phyloP scores from a whole-genome alignment of 2,888 invertebrate species.

The Cinara cedri region DNA sequence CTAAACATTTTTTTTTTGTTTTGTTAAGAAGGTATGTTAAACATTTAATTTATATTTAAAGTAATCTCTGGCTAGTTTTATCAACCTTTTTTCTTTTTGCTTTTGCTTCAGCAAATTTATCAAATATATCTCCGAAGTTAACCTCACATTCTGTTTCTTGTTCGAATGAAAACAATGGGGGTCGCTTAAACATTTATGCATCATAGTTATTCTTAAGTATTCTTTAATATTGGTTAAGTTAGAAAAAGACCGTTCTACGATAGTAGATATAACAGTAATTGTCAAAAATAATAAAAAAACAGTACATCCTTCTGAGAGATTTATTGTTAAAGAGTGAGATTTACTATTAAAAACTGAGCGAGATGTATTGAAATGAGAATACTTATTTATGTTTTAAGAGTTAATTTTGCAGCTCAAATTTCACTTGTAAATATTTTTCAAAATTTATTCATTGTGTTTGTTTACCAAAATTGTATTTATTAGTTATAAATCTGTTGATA shows the following conservation, averaged over 20 bases:
- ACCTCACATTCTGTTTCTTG: background rate
- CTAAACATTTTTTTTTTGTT: too few species aligned
- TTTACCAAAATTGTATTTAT: background rate
- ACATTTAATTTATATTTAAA: too few species aligned
- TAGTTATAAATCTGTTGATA: too few species aligned
- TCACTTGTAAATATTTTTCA: background rate
- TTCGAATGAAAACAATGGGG: slow-evolving; percentile 5
- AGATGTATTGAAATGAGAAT: background rate
- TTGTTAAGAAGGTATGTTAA: too few species aligned
- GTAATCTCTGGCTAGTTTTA: too few species aligned
- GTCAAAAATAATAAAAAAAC: background rate
- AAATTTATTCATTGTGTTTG: background rate
- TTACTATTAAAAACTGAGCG: background rate
- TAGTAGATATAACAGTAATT: background rate
- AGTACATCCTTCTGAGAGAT: background rate
- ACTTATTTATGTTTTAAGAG: background rate
- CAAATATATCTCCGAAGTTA: slow-evolving; percentile 1
- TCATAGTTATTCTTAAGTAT: background rate
- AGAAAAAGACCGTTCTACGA: background rate
- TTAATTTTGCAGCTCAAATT: background rate
- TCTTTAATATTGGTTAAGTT: background rate
- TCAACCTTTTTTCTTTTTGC: too few species aligned
- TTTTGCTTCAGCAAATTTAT: slow-evolving; percentile 7
- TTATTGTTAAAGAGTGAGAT: background rate
- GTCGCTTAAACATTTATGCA: background rate